Percentiles rank a stretch among this genome's conserved stretches.
Evolutionary conservation across 2,113 vertebrate genomes (phyloP).

Genomic region (Nicator chloris): DNA sequence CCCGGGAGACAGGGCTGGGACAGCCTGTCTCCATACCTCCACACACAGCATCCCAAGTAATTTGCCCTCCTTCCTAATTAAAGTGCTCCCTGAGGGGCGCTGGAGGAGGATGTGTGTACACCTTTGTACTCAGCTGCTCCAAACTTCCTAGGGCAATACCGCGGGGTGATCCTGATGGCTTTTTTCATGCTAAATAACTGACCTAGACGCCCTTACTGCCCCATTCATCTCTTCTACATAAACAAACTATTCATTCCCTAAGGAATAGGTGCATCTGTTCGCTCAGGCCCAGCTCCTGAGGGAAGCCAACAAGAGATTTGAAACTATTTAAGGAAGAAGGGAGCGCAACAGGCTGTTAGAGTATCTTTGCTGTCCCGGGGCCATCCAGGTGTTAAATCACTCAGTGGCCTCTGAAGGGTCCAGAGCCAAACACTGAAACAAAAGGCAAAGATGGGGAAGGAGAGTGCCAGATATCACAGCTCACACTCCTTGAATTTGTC

Average conservation of each 20-base stretch:
- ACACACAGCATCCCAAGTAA: not conserved
- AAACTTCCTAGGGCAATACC: slow-evolving; percentile 29
- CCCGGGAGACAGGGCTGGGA: not conserved
- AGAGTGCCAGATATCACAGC: slow-evolving; percentile 11
- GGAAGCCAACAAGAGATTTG: slow-evolving; percentile 5
- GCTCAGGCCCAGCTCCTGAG: slow-evolving; percentile 3
- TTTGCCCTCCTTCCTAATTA: slow-evolving; percentile 57
- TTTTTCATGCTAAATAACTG: slow-evolving; percentile 66
- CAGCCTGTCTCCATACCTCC: slow-evolving; percentile 8
- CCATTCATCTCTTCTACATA: slow-evolving; percentile 56
- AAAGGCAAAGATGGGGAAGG: slow-evolving; percentile 7
- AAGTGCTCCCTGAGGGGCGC: slow-evolving; percentile 24
- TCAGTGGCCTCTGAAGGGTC: not conserved
- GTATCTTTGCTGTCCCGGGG: not conserved
- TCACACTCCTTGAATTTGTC: not conserved
- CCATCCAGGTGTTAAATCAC: slow-evolving; percentile 62
- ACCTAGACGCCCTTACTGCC: slow-evolving; percentile 46
- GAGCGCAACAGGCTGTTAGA: not conserved
- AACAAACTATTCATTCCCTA: slow-evolving; percentile 56
- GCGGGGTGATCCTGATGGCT: slow-evolving; percentile 29
- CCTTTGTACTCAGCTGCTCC: slow-evolving; percentile 47
- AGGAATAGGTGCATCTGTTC: slow-evolving; percentile 56
- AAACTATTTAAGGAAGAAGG: slow-evolving; percentile 29
- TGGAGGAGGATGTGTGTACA: slow-evolving; percentile 32
- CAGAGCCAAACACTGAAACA: slow-evolving; percentile 15